Base-by-base conservation (phyloP, 2,888 invertebrate genomes). In the Acrobasis suavella region DNA sequence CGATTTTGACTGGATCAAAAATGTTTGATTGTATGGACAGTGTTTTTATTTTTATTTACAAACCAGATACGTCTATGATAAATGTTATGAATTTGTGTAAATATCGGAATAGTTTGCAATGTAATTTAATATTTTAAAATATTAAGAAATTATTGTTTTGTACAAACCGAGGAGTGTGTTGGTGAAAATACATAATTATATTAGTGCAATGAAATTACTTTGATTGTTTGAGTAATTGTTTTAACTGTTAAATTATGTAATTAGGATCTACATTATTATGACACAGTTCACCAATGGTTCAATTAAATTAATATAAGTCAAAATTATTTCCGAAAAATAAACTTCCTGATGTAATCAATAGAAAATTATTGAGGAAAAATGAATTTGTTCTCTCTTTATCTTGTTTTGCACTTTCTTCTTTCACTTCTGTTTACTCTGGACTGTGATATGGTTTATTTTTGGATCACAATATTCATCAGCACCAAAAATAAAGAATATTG, bases 1-100 rank as follows among this genome's bases (percentile, higher is more conserved):
- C 38, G 62, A 76, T 84, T 89, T 91, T 91, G 91, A 91, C 90
- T 90, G 91, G 91, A 91, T 91, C 91, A 91, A 89, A 89, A 74
- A 81, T 81, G 82, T 90, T 82, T 90, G 89, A 89, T 89, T 87
- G 86, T 83, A 81, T 79, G 87, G 88, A 87, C 87, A 87, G 88
- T 82, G 77, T 69, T 75, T 72, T 75, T 72, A 85, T 84, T 80
- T 80, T 82, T 75, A 78, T 81, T 78, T 76, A 74, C 78, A 78
- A 80, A 80, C 70, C 74, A 69, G 72, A 70, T 72, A 67, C 68
- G 67, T 70, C 72, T 71, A 77, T 72, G 32, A 49, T 62, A 65
- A 79, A 80, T 72, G 66, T 78, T 78, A 78, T 75, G 65, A 71
- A 72, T 77, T 75, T 72, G 74, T 83, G 81, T 83, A 83, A 77